Evolutionary conservation across 1,140 invertebrate species (phyloP), one percentile per base, ranked within the genome.

Genomic region (Dendroctonus ponderosae): DNA sequence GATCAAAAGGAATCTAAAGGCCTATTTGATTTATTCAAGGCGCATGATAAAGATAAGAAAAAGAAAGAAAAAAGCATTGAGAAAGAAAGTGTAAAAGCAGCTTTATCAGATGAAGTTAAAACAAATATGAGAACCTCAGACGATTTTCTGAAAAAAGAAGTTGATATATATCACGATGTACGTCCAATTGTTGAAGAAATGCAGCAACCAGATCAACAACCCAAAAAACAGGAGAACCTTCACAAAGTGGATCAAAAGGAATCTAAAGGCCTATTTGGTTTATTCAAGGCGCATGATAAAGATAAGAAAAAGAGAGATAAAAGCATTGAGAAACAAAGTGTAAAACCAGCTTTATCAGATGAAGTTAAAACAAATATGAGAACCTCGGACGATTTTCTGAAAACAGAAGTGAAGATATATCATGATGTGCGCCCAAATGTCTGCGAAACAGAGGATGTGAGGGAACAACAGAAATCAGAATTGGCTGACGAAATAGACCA

Each of bases 1-100:
- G 39, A 69, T 66, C 43, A 65, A 42, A 68, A 66, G 40, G 62
- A 65, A 42, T 57, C 53, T 14, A 69, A 71, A 69, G 59, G 65
- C 11, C 58, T 71, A 7, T 67, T 72, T 65, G 63, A 68, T 8
- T 51, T 69, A 26, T 74, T 71, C 56, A 68, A 70, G 40, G 65
- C 59, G 4, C 57, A 46, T 12, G 60, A 67, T 39, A 67, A 64
- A 68, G 62, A 50, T 5, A 52, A 15, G 11, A 64, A 61, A 56
- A 15, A 49, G 48, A 15, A 67, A 62, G 54, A 64, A 37, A 68
- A 62, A 53, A 64, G 38, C 12, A 37, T 58, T 8, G 56, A 60
- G 11, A 54, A 67, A 43, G 37, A 43, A 15, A 48, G 7, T 50
- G 12, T 54, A 5, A 53, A 69, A 52, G 43, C 37, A 4, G 14